Percentiles rank a stretch among this genome's conserved stretches.
Evolutionary conservation across 2,888 invertebrate genomes (phyloP).

Genomic region (Trissolcus japonicus): DNA sequence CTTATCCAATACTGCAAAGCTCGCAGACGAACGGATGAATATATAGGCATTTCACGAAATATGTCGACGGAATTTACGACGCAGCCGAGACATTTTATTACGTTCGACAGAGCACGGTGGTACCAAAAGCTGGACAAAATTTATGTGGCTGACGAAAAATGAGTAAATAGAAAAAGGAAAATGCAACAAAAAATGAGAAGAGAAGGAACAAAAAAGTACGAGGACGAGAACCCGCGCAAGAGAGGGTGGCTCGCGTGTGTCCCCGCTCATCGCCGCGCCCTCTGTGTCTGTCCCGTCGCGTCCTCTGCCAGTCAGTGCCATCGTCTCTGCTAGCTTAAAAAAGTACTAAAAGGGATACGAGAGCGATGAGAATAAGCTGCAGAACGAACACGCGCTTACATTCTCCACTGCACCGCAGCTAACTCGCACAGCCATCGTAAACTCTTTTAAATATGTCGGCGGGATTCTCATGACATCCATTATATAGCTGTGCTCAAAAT

Average conservation of each 20-base stretch:
- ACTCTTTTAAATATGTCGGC: constrained; percentile 64
- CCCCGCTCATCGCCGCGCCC: constrained; percentile 30
- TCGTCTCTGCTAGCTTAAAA: constrained; percentile 62
- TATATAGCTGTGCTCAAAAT: constrained; percentile 51
- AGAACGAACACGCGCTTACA: constrained; percentile 56
- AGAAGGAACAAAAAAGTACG: constrained; percentile 53
- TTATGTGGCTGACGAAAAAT: constrained; percentile 66
- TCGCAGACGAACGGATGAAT: constrained; percentile 57
- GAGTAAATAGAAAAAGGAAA: constrained; percentile 59
- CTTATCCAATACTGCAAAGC: constrained; percentile 52
- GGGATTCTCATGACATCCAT: constrained; percentile 59
- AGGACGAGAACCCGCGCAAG: constrained; percentile 46
- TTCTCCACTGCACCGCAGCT: constrained; percentile 53
- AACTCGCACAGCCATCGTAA: constrained; percentile 63
- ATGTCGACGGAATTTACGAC: constrained; percentile 69
- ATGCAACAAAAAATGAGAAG: constrained; percentile 31
- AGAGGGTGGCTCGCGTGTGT: constrained; percentile 54
- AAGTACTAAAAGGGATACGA: constrained; percentile 64
- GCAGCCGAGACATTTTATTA: constrained; percentile 71
- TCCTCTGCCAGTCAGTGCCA: constrained; percentile 49
- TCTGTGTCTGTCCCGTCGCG: constrained; percentile 48
- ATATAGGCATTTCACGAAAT: constrained; percentile 66
- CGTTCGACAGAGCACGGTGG: constrained; percentile 66
- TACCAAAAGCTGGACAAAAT: constrained; percentile 67
- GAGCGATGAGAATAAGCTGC: constrained; percentile 58